These are phyloP conservation scores for Eonycteris spelaea DNA, from an alignment of 2,113 vertebrate species.

Conservation along the genomic window DNA sequence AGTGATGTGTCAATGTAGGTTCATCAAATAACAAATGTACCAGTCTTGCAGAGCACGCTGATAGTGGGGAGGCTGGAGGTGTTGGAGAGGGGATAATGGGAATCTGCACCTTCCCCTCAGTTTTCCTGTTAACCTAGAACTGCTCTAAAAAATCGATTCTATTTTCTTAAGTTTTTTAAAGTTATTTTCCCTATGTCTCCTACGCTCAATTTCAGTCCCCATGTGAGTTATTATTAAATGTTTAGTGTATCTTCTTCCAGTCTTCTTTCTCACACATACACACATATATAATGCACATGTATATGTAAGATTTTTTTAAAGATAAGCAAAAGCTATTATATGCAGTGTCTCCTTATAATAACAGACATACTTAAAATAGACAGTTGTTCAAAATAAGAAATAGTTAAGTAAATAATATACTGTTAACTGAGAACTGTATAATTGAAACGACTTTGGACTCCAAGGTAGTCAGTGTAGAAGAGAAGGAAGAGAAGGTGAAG, in stretches of 20 bases:
- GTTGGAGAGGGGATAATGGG: no score
- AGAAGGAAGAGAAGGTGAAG: not conserved
- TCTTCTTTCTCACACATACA: not conserved
- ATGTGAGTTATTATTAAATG: not conserved
- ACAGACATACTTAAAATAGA: not conserved
- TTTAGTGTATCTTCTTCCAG: not conserved
- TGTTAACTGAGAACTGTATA: not conserved
- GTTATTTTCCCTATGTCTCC: not conserved
- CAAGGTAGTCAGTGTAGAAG: not conserved
- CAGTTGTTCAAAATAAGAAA: not conserved
- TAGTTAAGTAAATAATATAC: not conserved
- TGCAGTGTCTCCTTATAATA: not conserved
- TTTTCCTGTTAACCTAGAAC: not conserved
- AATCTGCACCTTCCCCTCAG: not conserved
- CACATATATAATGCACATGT: not conserved
- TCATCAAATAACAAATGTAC: not conserved
- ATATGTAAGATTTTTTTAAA: not conserved
- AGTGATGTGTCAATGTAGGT: not conserved
- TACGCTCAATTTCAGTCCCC: not conserved
- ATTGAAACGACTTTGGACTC: not conserved
- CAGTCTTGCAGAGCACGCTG: not conserved
- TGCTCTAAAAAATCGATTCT: not conserved
- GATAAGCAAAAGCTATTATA: not conserved
- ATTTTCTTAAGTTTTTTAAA: not conserved
- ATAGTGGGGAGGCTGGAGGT: not conserved